Evolutionary conservation across 2,888 invertebrate genomes (phyloP), one percentile per base, ranked within the genome.

Genomic region (Philereme transversata): DNA sequence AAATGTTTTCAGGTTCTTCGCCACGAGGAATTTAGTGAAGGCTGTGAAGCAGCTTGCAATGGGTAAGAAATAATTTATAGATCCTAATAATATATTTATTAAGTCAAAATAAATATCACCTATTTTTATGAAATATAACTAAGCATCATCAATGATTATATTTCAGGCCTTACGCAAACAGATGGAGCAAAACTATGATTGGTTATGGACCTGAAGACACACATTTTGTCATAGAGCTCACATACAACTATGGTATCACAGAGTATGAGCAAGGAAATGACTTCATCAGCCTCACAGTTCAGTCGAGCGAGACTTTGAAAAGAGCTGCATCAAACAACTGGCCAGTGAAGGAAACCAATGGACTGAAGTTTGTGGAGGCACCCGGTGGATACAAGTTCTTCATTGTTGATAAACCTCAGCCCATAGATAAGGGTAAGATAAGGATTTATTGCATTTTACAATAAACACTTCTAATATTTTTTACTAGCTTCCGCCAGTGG

Each of bases 141-240:
- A 22, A 22, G 1, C 22, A 22, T 22, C 22, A 2, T 22, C 22
- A 22, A 22, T 22, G 22, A 22, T 22, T 22, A 22, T 22, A 7
- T 87, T 90, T 40, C 81, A 98, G 99, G n/a, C 99, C 99, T 0
- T 99, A 99, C 79, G 97, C 97, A 75, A 98, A 98, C 76, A 96
- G 97, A 72, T 99, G 99, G 99, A 99, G 99, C 82, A 99, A 99
- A 92, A 99, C 99, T 0, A 99, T 99, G 99, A 94, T 99, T 49
- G 99, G 99, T 1, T 99, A 99, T 87, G 99, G 99, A 0, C 95
- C 97, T 0, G 99, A 99, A 89, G 97, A 98, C 74, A 94, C 94
- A 55, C 97, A 99, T 87, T 99, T 99, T 92, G 99, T 98, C 0
- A 94, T 99, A 33, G 99, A 99, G 83, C 93, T 99, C 48, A 99